Evolutionary conservation across 1,140 invertebrate genomes (phyloP), one percentile per base, ranked within the genome.

Genomic region (Hyles euphorbiae): DNA sequence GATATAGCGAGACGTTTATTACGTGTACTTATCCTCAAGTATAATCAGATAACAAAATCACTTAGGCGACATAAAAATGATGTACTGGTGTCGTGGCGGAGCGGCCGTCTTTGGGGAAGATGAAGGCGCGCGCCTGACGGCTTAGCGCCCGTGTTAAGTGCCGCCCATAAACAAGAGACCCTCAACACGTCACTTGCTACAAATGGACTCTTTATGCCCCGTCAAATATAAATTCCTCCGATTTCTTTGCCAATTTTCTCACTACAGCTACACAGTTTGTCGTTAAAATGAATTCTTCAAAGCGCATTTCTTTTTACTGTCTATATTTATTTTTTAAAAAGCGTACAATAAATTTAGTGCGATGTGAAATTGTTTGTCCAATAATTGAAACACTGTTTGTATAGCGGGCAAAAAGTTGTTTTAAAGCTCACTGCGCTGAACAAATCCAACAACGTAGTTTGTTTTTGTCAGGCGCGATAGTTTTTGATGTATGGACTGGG

Each of bases 401-500:
- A 55, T 59, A 62, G 49, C 65, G 65, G 9, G 33, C 47, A 22
- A 72, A 73, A 70, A 74, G 65, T 62, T 69, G 47, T 63, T 72
- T 69, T 56, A 65, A 70, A 72, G 70, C 71, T 70, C 61, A 72
- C 63, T 69, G 69, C 71, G 62, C 61, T 62, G 65, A 67, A 68
- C 68, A 70, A 78, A 77, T 70, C 64, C 65, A 68, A 52, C 61
- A 40, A 67, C 58, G 65, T 69, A 60, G 68, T 77, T 75, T 78
- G 74, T 69, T 75, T 74, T 67, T 72, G 71, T 69, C 74, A 67
- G 61, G 45, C 61, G 58, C 62, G 65, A 69, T 69, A 70, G 67
- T 78, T 75, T 78, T 72, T 76, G 70, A 78, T 68, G 65, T 72
- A 75, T 62, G 67, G 63, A 60, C 63, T 66, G 64, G 59, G 68